phyloP scores from a whole-genome alignment of 2,888 invertebrate genomes.

The Formica aserva region DNA sequence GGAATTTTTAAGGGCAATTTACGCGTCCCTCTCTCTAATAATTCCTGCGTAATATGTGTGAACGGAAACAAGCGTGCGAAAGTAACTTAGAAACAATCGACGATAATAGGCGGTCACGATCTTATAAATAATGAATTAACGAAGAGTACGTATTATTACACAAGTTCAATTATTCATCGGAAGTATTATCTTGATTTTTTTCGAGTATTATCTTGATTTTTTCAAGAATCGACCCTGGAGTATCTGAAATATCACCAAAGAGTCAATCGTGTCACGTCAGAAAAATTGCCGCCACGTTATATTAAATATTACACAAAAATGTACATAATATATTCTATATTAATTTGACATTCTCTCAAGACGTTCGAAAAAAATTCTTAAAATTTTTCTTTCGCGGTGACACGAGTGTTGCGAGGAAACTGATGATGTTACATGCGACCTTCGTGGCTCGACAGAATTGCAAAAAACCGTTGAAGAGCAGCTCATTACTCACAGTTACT shows the following conservation, averaged over 20 bases:
- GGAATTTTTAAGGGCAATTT: conserved; percentile 58
- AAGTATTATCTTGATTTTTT: conserved; percentile 7
- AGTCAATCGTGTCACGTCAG: neutral
- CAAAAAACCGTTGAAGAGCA: neutral
- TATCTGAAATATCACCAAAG: neutral
- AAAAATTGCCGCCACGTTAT: neutral
- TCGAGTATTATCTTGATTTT: neutral
- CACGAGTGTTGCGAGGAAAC: neutral
- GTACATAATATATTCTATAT: neutral
- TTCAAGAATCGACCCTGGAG: neutral
- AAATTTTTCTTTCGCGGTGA: neutral
- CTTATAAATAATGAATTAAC: conserved; percentile 32
- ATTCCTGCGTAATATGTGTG: conserved; percentile 71
- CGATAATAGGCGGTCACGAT: conserved; percentile 57
- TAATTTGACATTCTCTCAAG: neutral
- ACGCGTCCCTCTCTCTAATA: conserved; percentile 19
- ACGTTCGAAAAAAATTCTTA: neutral
- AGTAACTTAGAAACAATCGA: conserved; percentile 57
- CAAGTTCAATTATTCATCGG: conserved; percentile 12
- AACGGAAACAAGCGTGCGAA: conserved; percentile 78
- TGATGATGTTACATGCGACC: neutral
- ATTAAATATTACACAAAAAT: neutral
- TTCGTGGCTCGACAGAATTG: neutral
- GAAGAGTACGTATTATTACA: conserved; percentile 23
- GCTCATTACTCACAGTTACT: conserved; percentile 38